Evolutionary conservation across 2,888 invertebrate species (phyloP).

Genomic region (Drosophila villosipedis): DNA sequence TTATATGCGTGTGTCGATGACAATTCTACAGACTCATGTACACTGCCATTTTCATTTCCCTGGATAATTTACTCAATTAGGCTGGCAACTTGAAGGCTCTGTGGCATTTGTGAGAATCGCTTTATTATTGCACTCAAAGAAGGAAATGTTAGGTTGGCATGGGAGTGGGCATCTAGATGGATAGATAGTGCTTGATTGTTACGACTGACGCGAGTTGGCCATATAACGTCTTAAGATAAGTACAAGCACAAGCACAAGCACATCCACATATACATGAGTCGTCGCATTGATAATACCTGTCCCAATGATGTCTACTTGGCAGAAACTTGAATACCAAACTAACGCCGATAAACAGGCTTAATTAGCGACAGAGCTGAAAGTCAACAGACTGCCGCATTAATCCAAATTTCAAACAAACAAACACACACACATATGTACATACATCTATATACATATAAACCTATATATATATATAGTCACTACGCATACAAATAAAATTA

Average conservation of each 20-base stretch:
- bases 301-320: slow-evolving; percentile 21
- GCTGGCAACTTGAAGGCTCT: slow-evolving; percentile 71
- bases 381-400: slow-evolving; percentile 76
- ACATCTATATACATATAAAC: not conserved
- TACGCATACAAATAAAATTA: slow-evolving; percentile 54
- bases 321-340: slow-evolving; percentile 69
- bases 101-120: slow-evolving; percentile 76
- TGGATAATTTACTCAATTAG: slow-evolving; percentile 79
- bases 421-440: slow-evolving; percentile 13
- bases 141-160: slow-evolving; percentile 13
- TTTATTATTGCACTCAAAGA: slow-evolving; percentile 76
- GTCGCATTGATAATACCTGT: slow-evolving; percentile 57
- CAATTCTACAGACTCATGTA: slow-evolving; percentile 49
- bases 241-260: not conserved
- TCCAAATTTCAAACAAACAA: slow-evolving; percentile 44
- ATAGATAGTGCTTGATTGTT: slow-evolving; percentile 6
- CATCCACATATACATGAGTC: slow-evolving; percentile 26
- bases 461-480: not conserved
- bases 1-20: slow-evolving; percentile 12
- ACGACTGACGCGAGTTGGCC: slow-evolving; percentile 11
- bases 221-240: slow-evolving; percentile 1
- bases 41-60: slow-evolving; percentile 71
- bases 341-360: slow-evolving; percentile 78
- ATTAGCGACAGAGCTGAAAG: slow-evolving; percentile 78
- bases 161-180: slow-evolving; percentile 16